These are phyloP conservation scores for Cepaea nemoralis DNA, from an alignment of 1,140 invertebrate genomes.

Conservation along the genomic window DNA sequence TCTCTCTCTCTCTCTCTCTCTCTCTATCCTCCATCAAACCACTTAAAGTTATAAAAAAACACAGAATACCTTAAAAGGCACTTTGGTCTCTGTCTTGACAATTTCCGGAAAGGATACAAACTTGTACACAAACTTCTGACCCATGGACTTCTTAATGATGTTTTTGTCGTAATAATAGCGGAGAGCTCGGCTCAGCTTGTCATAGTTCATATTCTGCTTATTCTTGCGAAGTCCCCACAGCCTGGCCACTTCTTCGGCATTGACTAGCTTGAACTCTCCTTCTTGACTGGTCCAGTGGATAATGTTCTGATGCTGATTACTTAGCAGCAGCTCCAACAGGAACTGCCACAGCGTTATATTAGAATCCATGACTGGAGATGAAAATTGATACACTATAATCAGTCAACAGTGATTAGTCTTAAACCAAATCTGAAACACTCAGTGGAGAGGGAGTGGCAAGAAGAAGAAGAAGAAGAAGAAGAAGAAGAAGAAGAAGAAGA, in stretches of 20 bases:
- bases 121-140: conserved; percentile 97
- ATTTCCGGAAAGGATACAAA: conserved; percentile 86
- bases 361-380: conserved; percentile 62
- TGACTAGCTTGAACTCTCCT: conserved; percentile 97
- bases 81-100: conserved; percentile 75
- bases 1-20: too few relatives aligned
- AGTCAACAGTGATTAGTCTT: neutral
- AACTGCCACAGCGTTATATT: conserved; percentile 72
- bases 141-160: conserved; percentile 92
- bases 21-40: too few relatives aligned
- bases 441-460: neutral
- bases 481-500: neutral
- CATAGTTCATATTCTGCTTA: conserved; percentile 99
- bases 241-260: conserved; percentile 96
- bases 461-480: neutral
- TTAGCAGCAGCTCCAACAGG: conserved; percentile 79
- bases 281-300: conserved; percentile 99
- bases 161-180: conserved; percentile 99
- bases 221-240: conserved; percentile 98
- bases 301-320: conserved; percentile 95
- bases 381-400: neutral
- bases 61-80: conserved; percentile 48
- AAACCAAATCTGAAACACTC: neutral
- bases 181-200: conserved; percentile 94
- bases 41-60: neutral